Evolutionary conservation across 1,140 invertebrate genomes (phyloP), one percentile per base, ranked within the genome.

Genomic region (Bombus confusus): DNA sequence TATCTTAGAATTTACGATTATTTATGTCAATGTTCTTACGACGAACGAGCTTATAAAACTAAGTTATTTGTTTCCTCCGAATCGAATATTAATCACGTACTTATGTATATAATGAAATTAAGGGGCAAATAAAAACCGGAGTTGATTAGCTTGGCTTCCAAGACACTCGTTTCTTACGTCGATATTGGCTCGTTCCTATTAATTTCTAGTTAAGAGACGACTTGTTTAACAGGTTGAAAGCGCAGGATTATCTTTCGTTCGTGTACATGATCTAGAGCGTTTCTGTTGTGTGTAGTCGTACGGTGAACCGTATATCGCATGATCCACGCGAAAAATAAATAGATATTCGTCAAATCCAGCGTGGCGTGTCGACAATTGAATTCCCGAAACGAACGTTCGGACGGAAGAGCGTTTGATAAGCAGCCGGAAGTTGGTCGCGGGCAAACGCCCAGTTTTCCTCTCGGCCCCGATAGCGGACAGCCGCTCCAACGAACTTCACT

Each of bases 331-430:
- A 73, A 87, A 52, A 87, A 87, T 80, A 80, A 88, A 69, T 81
- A 71, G 71, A 66, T 73, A 73, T 75, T 72, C 64, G 59, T 71
- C n/a, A 77, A 82, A 80, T 78, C 34, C 39, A 69, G 64, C 69
- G 79, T 84, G 66, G 77, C 78, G 47, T 71, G 43, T 82, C 74
- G 73, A 82, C 82, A 85, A 90, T 89, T 77, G 73, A 89, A 89
- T 87, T 80, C 81, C 78, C 88, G 85, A 90, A 89, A 90, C 88
- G 87, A 82, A 87, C 79, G 78, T 69, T 74, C 66, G 82, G 92
- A 88, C 93, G 93, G 94, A 94, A 94, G 92, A 91, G 87, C 83
- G 75, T 93, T 94, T 94, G 94, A 94, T 95, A 95, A 94, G 90
- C 92, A 80, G 87, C 89, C 93, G 94, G 94, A 95, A 94, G 92